phyloP scores from a whole-genome alignment of 2,888 invertebrate species.

The Acleris emargana region DNA sequence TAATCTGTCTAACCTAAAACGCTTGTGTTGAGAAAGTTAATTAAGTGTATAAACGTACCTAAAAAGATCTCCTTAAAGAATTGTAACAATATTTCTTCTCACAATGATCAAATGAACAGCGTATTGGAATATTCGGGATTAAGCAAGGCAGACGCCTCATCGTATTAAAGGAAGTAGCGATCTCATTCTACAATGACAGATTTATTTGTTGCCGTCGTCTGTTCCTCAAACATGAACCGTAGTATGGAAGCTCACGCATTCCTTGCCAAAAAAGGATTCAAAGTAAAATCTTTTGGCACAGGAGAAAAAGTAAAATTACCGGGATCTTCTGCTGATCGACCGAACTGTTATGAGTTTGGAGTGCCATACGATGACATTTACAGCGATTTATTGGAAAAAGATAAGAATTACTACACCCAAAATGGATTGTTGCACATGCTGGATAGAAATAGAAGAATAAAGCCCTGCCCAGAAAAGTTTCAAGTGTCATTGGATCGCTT shows the following conservation, averaged over 20 bases:
- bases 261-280: conserved; percentile 97
- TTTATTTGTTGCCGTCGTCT: conserved; percentile 95
- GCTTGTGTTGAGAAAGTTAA: background rate
- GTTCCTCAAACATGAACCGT: conserved; percentile 99
- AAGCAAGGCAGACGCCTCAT: conserved; percentile 7
- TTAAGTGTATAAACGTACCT: background rate
- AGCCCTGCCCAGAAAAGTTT: conserved; percentile 96
- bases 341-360: conserved; percentile 98
- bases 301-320: conserved; percentile 98
- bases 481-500: conserved; percentile 95
- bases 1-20: conserved; percentile 2
- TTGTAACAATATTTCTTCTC: background rate
- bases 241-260: conserved; percentile 99
- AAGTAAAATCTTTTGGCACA: conserved; percentile 96
- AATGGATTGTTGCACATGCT: conserved; percentile 99
- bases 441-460: conserved; percentile 98
- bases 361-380: conserved; percentile 98
- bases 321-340: conserved; percentile 95
- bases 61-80: background rate
- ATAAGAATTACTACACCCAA: conserved; percentile 97
- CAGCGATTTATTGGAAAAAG: conserved; percentile 94
- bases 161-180: background rate
- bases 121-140: background rate
- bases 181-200: conserved; percentile 59
- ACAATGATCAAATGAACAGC: conserved; percentile 7